Evolutionary conservation across 2,113 vertebrate species (phyloP), one percentile per base, ranked within the genome.

Genomic region (Tilapia sparmanii): DNA sequence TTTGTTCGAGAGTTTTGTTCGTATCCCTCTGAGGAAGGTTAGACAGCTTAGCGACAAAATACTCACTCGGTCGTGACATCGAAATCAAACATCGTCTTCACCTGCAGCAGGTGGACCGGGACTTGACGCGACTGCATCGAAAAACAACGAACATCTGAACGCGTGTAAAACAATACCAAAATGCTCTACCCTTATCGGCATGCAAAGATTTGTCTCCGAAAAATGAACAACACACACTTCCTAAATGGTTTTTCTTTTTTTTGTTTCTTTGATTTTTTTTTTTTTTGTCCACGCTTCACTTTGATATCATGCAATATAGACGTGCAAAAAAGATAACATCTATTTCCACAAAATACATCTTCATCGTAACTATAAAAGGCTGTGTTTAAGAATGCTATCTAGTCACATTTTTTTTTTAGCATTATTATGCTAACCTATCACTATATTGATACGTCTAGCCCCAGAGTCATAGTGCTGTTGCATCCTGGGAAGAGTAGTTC

Each of bases 321-420:
- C 96, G 95, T 97, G 96, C 96, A 97, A 97, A 97, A 96, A 97
- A 96, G 96, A 96, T 96, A 97, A 97, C 96, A 97, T 96, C 95
- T 97, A 97, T 95, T 94, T 96, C 94, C 97, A 97, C 96, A 96
- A 97, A 97, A 97, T 96, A 97, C 96, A 96, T 96, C 92, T 96
- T 97, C 85, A 91, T 92, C 15, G 93, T 93, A 95, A 96, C 96
- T 97, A 96, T 95, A 97, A 97, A 97, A 97, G 93, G 95, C 95
- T 96, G 95, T 95, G 89, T 94, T 95, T 96, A 96, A 96, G 95
- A 97, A 97, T 93, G 95, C 95, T 96, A 96, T 94, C 94, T 95
- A 96, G 96, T 97, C 96, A 96, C 96, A 96, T 95, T 95, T 85
- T 80, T 90, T 22, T 61, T 91, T 93, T 93, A 93, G 95, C 96